Conservation (phyloP, 2,888 invertebrate genomes). For the Anoplius nigerrimus region DNA sequence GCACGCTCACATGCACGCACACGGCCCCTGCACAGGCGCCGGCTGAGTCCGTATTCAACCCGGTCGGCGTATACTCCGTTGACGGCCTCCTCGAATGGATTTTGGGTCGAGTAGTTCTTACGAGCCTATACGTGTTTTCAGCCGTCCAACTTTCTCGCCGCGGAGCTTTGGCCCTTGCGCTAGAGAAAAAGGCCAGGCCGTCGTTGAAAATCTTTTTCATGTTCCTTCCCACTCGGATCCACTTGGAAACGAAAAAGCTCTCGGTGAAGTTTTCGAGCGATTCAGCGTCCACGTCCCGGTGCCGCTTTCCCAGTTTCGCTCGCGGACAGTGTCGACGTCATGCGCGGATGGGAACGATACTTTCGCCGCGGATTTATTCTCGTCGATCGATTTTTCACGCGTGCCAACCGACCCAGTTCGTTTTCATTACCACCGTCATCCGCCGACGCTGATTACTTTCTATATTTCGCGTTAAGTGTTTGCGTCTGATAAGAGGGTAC, state of each 20-base stretch:
- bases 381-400: too few species aligned
- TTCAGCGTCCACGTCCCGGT: slow-evolving; percentile 5
- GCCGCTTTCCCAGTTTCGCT: too few species aligned
- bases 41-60: slow-evolving; percentile 5
- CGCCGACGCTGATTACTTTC: too few species aligned
- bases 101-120: slow-evolving; percentile 55
- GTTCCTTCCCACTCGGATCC: slow-evolving; percentile 17
- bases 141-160: slow-evolving; percentile 21
- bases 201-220: slow-evolving; percentile 46
- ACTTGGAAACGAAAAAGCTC: slow-evolving; percentile 29
- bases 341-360: too few species aligned
- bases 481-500: too few species aligned
- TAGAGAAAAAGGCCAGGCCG: slow-evolving; percentile 14
- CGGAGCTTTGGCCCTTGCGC: slow-evolving; percentile 8
- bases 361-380: too few species aligned
- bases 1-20: too few species aligned
- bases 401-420: too few species aligned
- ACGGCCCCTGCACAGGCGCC: slow-evolving; percentile 31
- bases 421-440: too few species aligned
- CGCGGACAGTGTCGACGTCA: too few species aligned
- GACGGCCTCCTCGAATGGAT: slow-evolving; percentile 47
- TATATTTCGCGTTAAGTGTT: too few species aligned
- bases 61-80: slow-evolving; percentile 41
- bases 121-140: slow-evolving; percentile 42
- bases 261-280: slow-evolving; percentile 29